A percentile compares a stretch with the other conserved stretches of the same genome.
Conservation (phyloP, 2,888 invertebrate genomes). For the Caenorhabditis afra region DNA sequence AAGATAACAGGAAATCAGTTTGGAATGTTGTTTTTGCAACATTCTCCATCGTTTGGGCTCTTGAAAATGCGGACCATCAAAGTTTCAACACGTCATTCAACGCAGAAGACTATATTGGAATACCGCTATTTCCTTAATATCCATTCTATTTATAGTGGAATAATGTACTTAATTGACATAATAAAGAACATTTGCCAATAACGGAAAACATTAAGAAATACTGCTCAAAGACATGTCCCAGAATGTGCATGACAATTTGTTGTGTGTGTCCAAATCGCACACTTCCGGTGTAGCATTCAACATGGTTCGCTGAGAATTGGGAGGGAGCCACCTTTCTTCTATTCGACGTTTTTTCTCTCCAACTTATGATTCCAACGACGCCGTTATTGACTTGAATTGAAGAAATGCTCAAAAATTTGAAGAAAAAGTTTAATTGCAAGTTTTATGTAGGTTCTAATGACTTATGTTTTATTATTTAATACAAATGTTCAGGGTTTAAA, state of each 20-base stretch:
- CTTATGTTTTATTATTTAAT: conserved; percentile 4
- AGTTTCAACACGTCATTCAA: too few relatives aligned
- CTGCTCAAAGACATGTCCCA: background rate
- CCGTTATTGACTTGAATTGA: conserved; percentile 9
- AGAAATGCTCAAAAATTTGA: conserved; percentile 37
- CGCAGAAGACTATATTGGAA: too few relatives aligned
- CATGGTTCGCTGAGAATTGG: conserved; percentile 36
- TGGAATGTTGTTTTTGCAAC: too few relatives aligned
- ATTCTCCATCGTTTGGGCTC: too few relatives aligned
- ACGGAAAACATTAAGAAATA: background rate
- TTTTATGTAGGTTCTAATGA: conserved; percentile 35
- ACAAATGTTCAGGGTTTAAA: conserved; percentile 57
- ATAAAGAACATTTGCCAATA: too few relatives aligned
- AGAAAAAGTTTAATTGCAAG: conserved; percentile 27
- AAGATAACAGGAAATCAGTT: too few relatives aligned
- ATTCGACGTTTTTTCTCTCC: background rate
- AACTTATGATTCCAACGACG: conserved; percentile 33
- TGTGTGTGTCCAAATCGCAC: conserved; percentile 45
- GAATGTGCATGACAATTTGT: conserved; percentile 15
- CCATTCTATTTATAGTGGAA: too few relatives aligned
- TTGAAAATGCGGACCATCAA: too few relatives aligned
- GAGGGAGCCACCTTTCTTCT: conserved; percentile 25
- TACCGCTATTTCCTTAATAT: too few relatives aligned
- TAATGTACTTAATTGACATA: too few relatives aligned
- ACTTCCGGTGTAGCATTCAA: conserved; percentile 51